These are phyloP conservation scores for Callorhinus ursinus DNA, from an alignment of 2,113 vertebrate genomes.

Conservation along the genomic window DNA sequence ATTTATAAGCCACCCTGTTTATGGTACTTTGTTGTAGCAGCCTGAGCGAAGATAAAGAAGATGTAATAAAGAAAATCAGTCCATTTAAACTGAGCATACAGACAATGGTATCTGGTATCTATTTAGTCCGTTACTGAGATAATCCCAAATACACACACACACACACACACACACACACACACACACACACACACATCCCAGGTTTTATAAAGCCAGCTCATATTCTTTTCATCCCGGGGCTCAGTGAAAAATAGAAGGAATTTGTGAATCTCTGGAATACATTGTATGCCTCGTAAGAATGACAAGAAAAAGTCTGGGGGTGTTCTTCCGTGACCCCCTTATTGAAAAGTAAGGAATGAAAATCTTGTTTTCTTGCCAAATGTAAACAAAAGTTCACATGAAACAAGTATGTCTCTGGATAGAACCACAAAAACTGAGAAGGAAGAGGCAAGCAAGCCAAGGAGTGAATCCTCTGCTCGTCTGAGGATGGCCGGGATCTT, in stretches of 20 bases:
- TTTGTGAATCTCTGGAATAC: constrained; percentile 15
- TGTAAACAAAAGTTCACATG: neutral
- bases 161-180: neutral
- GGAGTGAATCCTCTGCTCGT: neutral
- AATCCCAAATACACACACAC: neutral
- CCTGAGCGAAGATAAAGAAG: neutral
- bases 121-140: constrained; percentile 24
- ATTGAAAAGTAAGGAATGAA: constrained; percentile 25
- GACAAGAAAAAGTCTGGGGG: neutral
- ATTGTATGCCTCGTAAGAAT: neutral
- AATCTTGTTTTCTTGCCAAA: constrained; percentile 28
- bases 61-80: neutral
- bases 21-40: neutral
- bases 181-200: neutral
- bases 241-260: constrained; percentile 7
- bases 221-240: neutral
- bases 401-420: neutral
- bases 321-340: neutral
- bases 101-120: neutral
- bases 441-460: neutral
- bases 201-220: constrained; percentile 36
- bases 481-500: neutral
- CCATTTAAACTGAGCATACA: neutral
- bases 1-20: neutral
- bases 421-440: neutral